Percentiles rank a stretch among this genome's conserved stretches.
Conservation (phyloP, 1,140 invertebrate species). For the Drosophila persimilis region DNA sequence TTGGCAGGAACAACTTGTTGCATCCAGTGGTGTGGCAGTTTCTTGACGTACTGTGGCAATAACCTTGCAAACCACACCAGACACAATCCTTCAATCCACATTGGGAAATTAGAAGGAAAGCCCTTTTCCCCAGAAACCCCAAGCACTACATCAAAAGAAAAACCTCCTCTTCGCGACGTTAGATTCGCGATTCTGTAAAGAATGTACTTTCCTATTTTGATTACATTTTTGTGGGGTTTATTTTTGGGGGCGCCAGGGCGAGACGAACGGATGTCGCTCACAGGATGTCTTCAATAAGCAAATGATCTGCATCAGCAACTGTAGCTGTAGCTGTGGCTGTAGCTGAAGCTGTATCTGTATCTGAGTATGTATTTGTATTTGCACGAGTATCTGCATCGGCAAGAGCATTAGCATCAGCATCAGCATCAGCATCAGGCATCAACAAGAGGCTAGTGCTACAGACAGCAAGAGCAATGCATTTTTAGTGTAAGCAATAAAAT, state of each 20-base stretch:
- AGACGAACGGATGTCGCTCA: conserved; percentile 17
- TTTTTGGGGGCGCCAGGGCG: no score
- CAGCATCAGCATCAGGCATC: conserved; percentile 10
- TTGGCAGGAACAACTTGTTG: not conserved
- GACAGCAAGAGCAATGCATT: conserved; percentile 26
- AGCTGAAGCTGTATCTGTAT: conserved; percentile 13
- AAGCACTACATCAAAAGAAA: no score
- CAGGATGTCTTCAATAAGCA: conserved; percentile 71
- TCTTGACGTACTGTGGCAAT: no score
- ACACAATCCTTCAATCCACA: no score
- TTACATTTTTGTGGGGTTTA: not conserved
- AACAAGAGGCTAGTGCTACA: conserved; percentile 4
- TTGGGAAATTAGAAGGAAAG: no score
- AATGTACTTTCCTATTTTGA: not conserved
- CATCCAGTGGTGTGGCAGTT: no score
- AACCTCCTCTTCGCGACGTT: no score
- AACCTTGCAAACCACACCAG: no score
- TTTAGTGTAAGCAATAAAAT: conserved; percentile 80
- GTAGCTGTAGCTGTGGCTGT: conserved; percentile 11
- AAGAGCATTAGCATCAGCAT: conserved; percentile 31
- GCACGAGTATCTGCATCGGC: not conserved
- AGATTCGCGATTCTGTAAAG: no score
- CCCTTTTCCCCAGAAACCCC: no score
- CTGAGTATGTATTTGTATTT: conserved; percentile 8
- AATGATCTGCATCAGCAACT: conserved; percentile 24